Evolutionary conservation across 2,888 invertebrate genomes (phyloP).

Genomic region (Eilema sororculum): DNA sequence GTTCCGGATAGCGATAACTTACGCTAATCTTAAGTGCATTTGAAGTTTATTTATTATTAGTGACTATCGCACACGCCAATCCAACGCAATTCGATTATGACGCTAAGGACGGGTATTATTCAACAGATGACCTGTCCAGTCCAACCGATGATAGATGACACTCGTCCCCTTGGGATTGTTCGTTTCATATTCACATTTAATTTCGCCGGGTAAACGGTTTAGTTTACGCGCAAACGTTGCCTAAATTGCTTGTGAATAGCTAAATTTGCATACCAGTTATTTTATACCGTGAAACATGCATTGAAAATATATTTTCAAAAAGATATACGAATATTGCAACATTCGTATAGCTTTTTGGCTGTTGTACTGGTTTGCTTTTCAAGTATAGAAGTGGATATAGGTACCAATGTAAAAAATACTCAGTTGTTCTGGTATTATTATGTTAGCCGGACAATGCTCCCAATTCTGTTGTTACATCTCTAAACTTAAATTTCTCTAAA

Average conservation of each 20-base stretch:
- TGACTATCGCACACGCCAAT: slow-evolving; percentile 45
- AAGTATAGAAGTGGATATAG: neutral
- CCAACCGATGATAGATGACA: slow-evolving; percentile 48
- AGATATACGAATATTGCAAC: no score
- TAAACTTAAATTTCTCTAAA: no score
- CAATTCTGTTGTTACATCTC: no score
- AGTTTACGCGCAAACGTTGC: slow-evolving; percentile 13
- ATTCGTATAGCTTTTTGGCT: neutral
- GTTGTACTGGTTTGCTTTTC: neutral
- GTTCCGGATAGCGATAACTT: no score
- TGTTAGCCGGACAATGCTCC: no score
- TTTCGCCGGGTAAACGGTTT: slow-evolving; percentile 39
- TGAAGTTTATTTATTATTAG: slow-evolving; percentile 38
- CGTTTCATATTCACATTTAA: slow-evolving; percentile 53
- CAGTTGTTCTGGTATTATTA: no score
- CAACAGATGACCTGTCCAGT: slow-evolving; percentile 52
- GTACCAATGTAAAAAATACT: no score
- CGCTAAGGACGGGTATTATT: slow-evolving; percentile 40
- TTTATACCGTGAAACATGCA: neutral
- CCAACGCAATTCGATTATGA: slow-evolving; percentile 48
- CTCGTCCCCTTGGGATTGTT: slow-evolving; percentile 47
- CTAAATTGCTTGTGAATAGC: neutral
- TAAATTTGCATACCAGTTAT: neutral
- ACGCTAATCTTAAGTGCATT: slow-evolving; percentile 8
- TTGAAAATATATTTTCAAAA: no score